A percentile compares a stretch with the other conserved stretches of the same genome.
Conservation (phyloP, 2,888 invertebrate species). For the Kuschelorhynchus macadamiae region DNA sequence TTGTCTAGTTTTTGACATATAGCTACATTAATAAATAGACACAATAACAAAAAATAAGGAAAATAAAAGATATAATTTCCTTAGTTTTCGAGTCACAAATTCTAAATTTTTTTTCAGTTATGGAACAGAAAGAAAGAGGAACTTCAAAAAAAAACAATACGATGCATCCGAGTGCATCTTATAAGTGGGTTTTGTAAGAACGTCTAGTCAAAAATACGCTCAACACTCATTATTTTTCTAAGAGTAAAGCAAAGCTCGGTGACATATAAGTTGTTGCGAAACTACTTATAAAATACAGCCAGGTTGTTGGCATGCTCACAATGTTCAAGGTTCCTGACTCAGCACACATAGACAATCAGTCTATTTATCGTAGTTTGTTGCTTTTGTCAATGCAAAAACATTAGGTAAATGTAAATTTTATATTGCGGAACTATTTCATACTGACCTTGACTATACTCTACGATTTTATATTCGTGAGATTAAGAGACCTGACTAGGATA, state of each 20-base stretch:
- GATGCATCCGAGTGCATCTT: too few species aligned
- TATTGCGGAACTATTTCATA: slow-evolving; percentile 41
- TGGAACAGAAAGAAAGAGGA: too few species aligned
- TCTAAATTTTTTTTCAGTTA: too few species aligned
- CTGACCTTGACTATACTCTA: slow-evolving; percentile 31
- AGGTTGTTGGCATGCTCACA: slow-evolving; percentile 24
- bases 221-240: too few species aligned
- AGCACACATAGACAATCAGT: slow-evolving; percentile 23
- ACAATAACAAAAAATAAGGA: too few species aligned
- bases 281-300: slow-evolving; percentile 12
- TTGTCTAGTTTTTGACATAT: too few species aligned
- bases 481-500: slow-evolving; percentile 13
- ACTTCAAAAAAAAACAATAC: too few species aligned
- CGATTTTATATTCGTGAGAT: slow-evolving; percentile 28
- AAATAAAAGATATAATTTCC: too few species aligned
- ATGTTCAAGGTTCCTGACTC: slow-evolving; percentile 27
- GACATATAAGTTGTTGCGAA: slow-evolving; percentile 1
- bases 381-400: slow-evolving; percentile 42
- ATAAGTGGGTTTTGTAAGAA: too few species aligned
- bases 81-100: too few species aligned
- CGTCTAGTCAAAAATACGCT: too few species aligned
- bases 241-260: neutral
- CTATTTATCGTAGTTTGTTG: slow-evolving; percentile 22
- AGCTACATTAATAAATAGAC: too few species aligned
- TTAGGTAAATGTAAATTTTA: slow-evolving; percentile 42